Evolutionary conservation across 2,113 vertebrate species (phyloP).

Genomic region (Myrmophylax atrothorax): DNA sequence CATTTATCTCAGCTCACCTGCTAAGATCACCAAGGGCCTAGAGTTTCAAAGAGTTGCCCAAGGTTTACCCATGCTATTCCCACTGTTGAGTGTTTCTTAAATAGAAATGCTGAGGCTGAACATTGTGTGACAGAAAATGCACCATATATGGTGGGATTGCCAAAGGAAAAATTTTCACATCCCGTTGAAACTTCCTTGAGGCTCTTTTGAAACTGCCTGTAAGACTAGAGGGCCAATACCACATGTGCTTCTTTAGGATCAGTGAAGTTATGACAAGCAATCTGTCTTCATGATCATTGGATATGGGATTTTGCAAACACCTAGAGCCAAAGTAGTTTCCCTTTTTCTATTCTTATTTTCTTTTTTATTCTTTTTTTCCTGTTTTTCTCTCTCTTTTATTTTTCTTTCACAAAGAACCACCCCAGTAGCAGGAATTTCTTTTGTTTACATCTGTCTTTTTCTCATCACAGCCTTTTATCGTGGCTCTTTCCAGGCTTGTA

Average conservation of each 20-base stretch:
- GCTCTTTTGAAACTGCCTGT: neutral
- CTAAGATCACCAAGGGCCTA: slow-evolving; percentile 50
- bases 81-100: neutral
- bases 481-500: neutral
- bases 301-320: neutral
- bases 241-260: neutral
- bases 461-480: neutral
- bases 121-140: neutral
- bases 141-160: neutral
- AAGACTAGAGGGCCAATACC: neutral
- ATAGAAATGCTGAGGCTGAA: neutral
- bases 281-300: neutral
- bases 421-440: neutral
- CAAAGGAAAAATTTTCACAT: neutral
- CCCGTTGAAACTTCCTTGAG: neutral
- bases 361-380: rapidly evolving
- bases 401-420: neutral
- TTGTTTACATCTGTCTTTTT: neutral
- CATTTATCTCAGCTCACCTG: slow-evolving; percentile 62
- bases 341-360: neutral
- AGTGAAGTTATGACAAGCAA: neutral
- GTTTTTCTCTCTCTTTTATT: neutral
- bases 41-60: slow-evolving; percentile 56
- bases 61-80: neutral
- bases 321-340: neutral